Percentiles rank a stretch among this genome's conserved stretches.
phyloP scores from a whole-genome alignment of 2,797 vertebrate genomes.

The Notolabrus celidotus region DNA sequence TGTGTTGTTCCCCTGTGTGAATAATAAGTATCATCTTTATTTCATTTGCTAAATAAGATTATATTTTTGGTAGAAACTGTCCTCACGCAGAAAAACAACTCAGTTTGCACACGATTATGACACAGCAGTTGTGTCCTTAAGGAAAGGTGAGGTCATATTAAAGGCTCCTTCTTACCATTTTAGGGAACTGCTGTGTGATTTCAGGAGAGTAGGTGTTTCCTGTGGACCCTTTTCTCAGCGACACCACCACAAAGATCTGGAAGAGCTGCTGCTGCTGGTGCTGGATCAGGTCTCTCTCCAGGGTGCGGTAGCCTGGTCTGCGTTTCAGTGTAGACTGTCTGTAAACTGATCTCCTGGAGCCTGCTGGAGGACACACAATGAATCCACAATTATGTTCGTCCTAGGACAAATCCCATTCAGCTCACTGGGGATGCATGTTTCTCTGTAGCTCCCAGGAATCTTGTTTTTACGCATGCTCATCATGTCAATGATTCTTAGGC shows the following conservation, averaged over 20 bases:
- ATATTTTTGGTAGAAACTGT: conserved; percentile 7
- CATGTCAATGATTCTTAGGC: no score
- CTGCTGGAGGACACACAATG: conserved; percentile 58
- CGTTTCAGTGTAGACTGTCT: conserved; percentile 89
- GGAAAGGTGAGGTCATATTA: neutral
- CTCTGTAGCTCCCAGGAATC: no score
- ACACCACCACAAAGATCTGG: conserved; percentile 97
- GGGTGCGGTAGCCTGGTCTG: conserved; percentile 92
- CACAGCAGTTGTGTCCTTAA: neutral
- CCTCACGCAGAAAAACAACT: conserved; percentile 1
- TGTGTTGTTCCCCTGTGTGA: neutral
- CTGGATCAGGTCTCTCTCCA: conserved; percentile 96
- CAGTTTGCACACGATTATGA: conserved; percentile 11
- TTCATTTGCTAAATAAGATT: conserved; percentile 41
- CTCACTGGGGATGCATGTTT: neutral
- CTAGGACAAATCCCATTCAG: neutral
- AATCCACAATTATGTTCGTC: conserved; percentile 11
- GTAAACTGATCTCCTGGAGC: conserved; percentile 85
- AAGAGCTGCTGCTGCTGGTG: conserved; percentile 96
- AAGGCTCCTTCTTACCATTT: conserved; percentile 85
- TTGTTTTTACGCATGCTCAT: no score
- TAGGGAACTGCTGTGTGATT: conserved; percentile 96
- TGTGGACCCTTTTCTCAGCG: conserved; percentile 89
- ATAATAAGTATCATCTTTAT: neutral
- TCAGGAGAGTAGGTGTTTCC: conserved; percentile 89